Base-by-base conservation (phyloP, 2,113 vertebrate species). In the Trematocara zebra region DNA sequence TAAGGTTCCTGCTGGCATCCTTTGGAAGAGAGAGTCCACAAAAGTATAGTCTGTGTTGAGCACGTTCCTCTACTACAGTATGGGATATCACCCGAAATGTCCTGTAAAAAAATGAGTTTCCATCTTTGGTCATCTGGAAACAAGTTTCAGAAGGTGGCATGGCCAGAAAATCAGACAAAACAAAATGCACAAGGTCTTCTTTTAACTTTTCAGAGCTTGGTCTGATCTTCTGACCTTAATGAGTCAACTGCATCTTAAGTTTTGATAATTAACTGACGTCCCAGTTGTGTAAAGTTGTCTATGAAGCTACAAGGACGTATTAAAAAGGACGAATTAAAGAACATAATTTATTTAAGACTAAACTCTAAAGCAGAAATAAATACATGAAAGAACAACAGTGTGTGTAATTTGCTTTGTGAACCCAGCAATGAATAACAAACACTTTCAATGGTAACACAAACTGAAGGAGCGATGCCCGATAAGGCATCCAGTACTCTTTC, bases 291-390 rank as follows among this genome's bases (percentile, higher is more conserved):
- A 17, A 59, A 15, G 42, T 14, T 26, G 12, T 26, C 2, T 18
- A 28, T 76, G 9, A 82, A 82, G 51, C 64, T 33, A 37, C 23
- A 20, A 47, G 52, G 8, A 74, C 8, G 3, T 14, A 87, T 67
- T 33, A 47, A 87, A 74, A 31, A 72, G 18, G 11, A 90, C 49
- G 52, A 87, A 81, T 56, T 87, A 93, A 92, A 92, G 84, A 94
- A 94, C 91, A 93, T 95, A 92, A 96, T 96, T 96, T 96, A 96
- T 96, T 96, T 87, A 95, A 95, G 93, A 96, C 92, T 93, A 89
- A 76, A 94, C 90, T 93, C 91, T 92, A 95, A 94, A 92, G 89
- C 88, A 93, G 89, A 95, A 94, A 93, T 96, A 96, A 96, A 96
- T 96, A 96, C 91, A 92, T 86, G 81, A 89, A 92, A 88, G 85